A percentile compares a stretch with the other conserved stretches of the same genome.
phyloP scores from a whole-genome alignment of 2,888 invertebrate species.

The Protonemura montana region DNA sequence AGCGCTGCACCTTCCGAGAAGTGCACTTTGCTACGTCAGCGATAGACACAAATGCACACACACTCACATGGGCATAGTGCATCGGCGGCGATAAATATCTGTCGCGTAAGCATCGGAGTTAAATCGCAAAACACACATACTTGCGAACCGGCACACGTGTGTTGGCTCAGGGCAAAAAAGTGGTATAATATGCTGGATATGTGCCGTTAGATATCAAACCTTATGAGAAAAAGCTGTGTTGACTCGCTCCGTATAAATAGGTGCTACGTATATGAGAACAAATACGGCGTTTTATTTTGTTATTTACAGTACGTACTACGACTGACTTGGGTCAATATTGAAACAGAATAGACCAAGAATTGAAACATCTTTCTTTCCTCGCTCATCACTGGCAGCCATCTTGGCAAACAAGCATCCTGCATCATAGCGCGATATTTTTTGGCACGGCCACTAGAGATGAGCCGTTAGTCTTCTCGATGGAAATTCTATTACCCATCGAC shows the following conservation, averaged over 20 bases:
- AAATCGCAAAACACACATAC: constrained; percentile 7
- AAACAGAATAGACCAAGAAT: not conserved
- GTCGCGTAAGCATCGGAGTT: not conserved
- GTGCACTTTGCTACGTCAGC: not conserved
- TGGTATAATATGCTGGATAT: not conserved
- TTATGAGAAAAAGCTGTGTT: not conserved
- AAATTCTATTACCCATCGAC: constrained; percentile 7
- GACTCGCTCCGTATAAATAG: not conserved
- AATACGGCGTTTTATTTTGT: not conserved
- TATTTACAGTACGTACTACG: not conserved
- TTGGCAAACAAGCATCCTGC: not conserved
- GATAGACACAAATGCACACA: too few species aligned
- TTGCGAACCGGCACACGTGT: not conserved
- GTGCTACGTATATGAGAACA: not conserved
- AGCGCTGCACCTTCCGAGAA: not conserved
- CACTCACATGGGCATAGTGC: not conserved
- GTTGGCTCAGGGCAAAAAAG: not conserved
- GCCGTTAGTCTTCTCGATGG: not conserved
- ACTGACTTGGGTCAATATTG: not conserved
- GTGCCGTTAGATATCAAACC: not conserved
- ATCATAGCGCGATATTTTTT: not conserved
- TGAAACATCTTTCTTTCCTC: not conserved
- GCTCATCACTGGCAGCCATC: not conserved
- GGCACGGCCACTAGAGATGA: not conserved
- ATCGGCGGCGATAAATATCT: not conserved